Base-by-base conservation (phyloP, 2,113 vertebrate genomes). In the Cariama cristata region DNA sequence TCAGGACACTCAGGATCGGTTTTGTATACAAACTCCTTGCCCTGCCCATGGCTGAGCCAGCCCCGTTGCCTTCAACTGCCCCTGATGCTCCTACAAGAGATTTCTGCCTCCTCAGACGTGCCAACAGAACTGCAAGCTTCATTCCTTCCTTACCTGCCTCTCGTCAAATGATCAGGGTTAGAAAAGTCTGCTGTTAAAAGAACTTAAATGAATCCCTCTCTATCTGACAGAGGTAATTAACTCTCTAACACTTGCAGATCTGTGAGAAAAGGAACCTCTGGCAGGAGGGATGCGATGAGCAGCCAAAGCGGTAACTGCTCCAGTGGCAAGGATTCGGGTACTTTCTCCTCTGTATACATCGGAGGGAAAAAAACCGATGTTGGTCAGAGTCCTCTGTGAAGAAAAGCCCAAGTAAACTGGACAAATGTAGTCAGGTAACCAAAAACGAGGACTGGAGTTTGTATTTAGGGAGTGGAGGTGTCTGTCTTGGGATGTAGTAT, bases 301-400 rank as follows among this genome's bases (percentile, higher is more conserved):
- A 63, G 42, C 19, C 28, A 35, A 27, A 52, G 28, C 27, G 28
- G 14, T 33, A 40, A 20, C 30, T 49, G 33, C 24, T 35, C 6
- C n/a, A 55, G 8, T 1, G 3, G 44, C 35, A 59, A 49, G 49
- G 11, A 33, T 21, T 1, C 0, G 8, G 20, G 21, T 76, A 15
- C 3, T 64, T 69, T 64, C 38, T 53, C 27, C 14, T 81, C 7
- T 4, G 8, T 17, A 47, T 28, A 5, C 5, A 8, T 33, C 28
- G 56, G 14, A 81, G 14, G 11, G 14, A 33, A 38, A 79, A 73
- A 19, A 55, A 35, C 23, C 17, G 35, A 18, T 15, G 9, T 12
- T 63, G 18, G 4, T 69, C 53, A 28, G 50, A 58, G 38, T 35
- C 23, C 24, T n/a, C 27, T 42, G 27, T 33, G 40, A 89, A 63